These are phyloP conservation scores for Heliornis fulica DNA, from an alignment of 2,113 vertebrate species.

Conservation along the genomic window DNA sequence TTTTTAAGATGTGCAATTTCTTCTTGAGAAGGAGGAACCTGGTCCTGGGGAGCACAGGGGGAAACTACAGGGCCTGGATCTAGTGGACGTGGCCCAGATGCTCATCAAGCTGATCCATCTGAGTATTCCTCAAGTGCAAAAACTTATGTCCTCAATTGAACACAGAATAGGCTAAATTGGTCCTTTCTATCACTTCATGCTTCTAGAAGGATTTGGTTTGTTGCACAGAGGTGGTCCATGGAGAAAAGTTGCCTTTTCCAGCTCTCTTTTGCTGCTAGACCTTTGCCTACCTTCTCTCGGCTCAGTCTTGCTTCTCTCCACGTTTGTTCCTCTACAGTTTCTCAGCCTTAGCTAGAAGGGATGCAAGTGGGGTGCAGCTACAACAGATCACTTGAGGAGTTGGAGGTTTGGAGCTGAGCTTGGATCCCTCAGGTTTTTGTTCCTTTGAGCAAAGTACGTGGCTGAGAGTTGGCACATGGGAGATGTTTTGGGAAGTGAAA, in stretches of 20 bases:
- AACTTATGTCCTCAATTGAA: not conserved
- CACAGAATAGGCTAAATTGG: not conserved
- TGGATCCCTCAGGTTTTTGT: not conserved
- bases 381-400: not conserved
- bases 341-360: not conserved
- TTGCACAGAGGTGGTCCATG: accelerated
- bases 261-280: not conserved
- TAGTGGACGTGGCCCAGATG: not conserved
- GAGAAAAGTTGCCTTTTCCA: not conserved
- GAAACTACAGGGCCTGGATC: accelerated
- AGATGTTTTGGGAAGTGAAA: not conserved
- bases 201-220: not conserved
- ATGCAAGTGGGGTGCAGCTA: not conserved
- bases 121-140: not conserved
- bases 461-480: not conserved
- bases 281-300: not conserved
- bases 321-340: not conserved
- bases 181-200: not conserved
- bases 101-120: not conserved
- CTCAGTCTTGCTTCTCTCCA: not conserved
- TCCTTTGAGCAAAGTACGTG: not conserved
- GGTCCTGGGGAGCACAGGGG: not conserved
- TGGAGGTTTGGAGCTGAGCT: not conserved
- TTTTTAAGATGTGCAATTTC: not conserved
- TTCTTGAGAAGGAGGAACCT: not conserved